Base-by-base conservation (phyloP, 64 coral and sea anemone genomes). In the Montipora efflorescens region DNA sequence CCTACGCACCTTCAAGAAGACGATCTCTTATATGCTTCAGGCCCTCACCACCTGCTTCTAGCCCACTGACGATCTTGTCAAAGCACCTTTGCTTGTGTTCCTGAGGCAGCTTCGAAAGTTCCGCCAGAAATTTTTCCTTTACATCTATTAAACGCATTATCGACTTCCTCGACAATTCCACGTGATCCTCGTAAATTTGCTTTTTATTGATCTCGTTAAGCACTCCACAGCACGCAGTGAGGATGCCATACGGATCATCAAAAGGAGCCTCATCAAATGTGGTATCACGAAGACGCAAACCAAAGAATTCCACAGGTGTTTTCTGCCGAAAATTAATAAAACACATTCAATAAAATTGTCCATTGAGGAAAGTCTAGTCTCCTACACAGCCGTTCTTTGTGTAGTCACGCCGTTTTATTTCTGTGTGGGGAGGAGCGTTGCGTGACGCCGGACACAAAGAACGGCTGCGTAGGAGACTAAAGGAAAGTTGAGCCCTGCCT, bases 301-400 rank as follows among this genome's bases (percentile, higher is more conserved):
- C 80, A 83, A 83, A 83, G 23, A 83, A 83, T 13, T 83, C 80
- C 3, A 83, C 58, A 4, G 80, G 80, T 45, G 80, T 83, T 46
- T 67, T 83, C 80, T 83, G 58, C 4, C 6, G 59, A 45, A 3
- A 47, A 48, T 28, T 59, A 50, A 16, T 3, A 57, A 43, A 77
- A 77, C 10, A 8, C 6, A 57, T 11, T 57, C 11, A 4, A 8
- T 57, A 2, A 57, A 57, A 0, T 0, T 57, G 0, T 57, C 11
- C 4, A 8, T 57, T 57, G 11, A 57, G 6, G 11, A 8, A 8
- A 57, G 11, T 57, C 10, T 10, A 57, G 25, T 28, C 25, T 28
- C 25, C 25, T 28, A 28, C 25, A 28, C 25, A 28, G 0, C 25
- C 25, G 0, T 28, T 28, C 25, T 28, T 0, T 28, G 0, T 28